Percentiles rank a stretch among this genome's conserved stretches.
Conservation (phyloP, 1,140 invertebrate genomes). For the Zophobas atratus region DNA sequence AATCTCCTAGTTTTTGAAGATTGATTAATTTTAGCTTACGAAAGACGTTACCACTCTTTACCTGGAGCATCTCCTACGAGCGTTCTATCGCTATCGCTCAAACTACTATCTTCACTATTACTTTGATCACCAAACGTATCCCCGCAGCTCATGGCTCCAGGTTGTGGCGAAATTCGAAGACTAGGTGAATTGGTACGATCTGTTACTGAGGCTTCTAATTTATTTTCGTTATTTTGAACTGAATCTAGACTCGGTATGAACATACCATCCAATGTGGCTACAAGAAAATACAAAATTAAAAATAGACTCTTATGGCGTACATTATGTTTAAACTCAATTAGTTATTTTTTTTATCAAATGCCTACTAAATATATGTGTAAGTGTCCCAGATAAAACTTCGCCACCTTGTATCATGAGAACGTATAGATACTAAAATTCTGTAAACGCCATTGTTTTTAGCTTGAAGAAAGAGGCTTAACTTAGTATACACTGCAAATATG, state of each 20-base stretch:
- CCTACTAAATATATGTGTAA: too few relatives aligned
- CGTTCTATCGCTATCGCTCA: conserved; percentile 83
- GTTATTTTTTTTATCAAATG: too few relatives aligned
- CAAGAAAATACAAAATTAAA: conserved; percentile 43
- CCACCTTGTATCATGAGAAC: too few relatives aligned
- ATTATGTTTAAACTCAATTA: too few relatives aligned
- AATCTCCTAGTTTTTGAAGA: conserved; percentile 54
- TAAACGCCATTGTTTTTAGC: too few relatives aligned
- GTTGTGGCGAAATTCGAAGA: conserved; percentile 61
- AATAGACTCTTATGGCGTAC: too few relatives aligned
- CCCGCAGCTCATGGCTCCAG: conserved; percentile 56
- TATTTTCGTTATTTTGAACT: conserved; percentile 60
- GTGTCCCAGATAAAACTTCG: too few relatives aligned
- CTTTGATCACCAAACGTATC: conserved; percentile 73
- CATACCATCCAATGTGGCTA: conserved; percentile 71
- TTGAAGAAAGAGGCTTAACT: too few relatives aligned
- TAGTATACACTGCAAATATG: too few relatives aligned
- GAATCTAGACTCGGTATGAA: conserved; percentile 71
- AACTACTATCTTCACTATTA: conserved; percentile 84
- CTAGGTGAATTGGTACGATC: conserved; percentile 58
- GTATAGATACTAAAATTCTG: too few relatives aligned
- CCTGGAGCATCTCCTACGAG: conserved; percentile 76
- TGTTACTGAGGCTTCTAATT: conserved; percentile 53
- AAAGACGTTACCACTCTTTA: conserved; percentile 56
- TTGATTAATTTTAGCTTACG: background rate